Evolutionary conservation across 2,888 invertebrate genomes (phyloP).

Genomic region (Oxyscelio sp.): DNA sequence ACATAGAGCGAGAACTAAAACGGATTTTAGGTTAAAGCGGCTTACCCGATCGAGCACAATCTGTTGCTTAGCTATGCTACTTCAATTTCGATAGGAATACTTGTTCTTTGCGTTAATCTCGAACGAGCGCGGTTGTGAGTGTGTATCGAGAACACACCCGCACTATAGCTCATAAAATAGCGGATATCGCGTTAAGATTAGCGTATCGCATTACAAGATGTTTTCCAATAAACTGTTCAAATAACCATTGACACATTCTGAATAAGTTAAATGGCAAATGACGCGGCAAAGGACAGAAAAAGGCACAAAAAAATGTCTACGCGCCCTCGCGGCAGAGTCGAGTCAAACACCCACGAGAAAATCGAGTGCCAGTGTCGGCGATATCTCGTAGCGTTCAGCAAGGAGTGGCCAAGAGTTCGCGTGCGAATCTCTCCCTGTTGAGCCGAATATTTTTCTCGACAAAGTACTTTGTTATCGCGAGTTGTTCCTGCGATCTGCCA

Average conservation of each 20-base stretch:
- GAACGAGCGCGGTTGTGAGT: too few relatives aligned
- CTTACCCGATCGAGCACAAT: slow-evolving; percentile 76
- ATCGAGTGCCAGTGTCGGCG: slow-evolving; percentile 45
- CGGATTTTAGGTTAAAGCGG: slow-evolving; percentile 77
- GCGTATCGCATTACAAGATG: slow-evolving; percentile 19
- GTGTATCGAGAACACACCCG: too few relatives aligned
- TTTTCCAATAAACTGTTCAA: slow-evolving; percentile 19
- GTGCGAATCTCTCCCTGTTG: slow-evolving; percentile 66
- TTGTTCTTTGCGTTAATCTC: too few relatives aligned
- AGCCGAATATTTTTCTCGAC: slow-evolving; percentile 69
- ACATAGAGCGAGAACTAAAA: slow-evolving; percentile 72
- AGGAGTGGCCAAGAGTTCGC: slow-evolving; percentile 71
- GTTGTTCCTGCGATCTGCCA: slow-evolving; percentile 68
- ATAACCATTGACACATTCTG: not conserved
- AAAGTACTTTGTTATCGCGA: slow-evolving; percentile 68
- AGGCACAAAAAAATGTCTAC: slow-evolving; percentile 1
- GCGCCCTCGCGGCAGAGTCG: not conserved
- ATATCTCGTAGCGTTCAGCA: slow-evolving; percentile 53
- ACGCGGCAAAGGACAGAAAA: slow-evolving; percentile 17
- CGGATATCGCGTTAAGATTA: slow-evolving; percentile 34
- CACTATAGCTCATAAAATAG: slow-evolving; percentile 52
- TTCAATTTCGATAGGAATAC: slow-evolving; percentile 73
- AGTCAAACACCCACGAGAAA: slow-evolving; percentile 63
- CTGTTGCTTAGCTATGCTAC: slow-evolving; percentile 74
- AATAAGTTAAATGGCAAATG: not conserved